phyloP scores from a whole-genome alignment of 2,888 invertebrate species.

The Gasteruption jaculator region DNA sequence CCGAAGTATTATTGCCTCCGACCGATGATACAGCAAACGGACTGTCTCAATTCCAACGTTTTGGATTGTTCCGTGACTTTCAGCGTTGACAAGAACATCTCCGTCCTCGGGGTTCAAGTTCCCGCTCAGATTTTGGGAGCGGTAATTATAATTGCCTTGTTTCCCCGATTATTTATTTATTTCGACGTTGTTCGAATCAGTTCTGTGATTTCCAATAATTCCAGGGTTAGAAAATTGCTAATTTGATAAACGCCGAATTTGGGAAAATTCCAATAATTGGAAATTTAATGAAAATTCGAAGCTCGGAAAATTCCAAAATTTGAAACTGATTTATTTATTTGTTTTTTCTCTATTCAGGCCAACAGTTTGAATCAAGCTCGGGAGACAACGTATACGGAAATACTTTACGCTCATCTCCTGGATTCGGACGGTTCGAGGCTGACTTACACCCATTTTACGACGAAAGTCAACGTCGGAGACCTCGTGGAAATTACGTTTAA shows the following conservation, averaged over 20 bases:
- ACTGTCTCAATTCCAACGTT: conserved; percentile 70
- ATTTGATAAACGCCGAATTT: too few relatives aligned
- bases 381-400: conserved; percentile 62
- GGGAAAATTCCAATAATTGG: too few relatives aligned
- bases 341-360: conserved; percentile 22
- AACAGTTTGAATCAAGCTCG: conserved; percentile 14
- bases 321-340: not conserved
- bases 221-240: too few relatives aligned
- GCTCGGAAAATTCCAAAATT: not conserved
- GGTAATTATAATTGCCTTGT: too few relatives aligned
- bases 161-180: conserved; percentile 1
- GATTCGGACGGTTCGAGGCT: conserved; percentile 76
- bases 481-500: conserved; percentile 78
- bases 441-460: conserved; percentile 79
- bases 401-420: conserved; percentile 75
- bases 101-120: conserved; percentile 71
- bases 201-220: too few relatives aligned
- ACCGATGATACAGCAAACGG: conserved; percentile 63
- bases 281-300: not conserved
- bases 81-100: conserved; percentile 76
- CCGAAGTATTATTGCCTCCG: conserved; percentile 67
- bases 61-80: conserved; percentile 77
- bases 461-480: conserved; percentile 68
- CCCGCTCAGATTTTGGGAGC: conserved; percentile 66
- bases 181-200: too few relatives aligned